Evolutionary conservation across 1,140 invertebrate genomes (phyloP), one percentile per base, ranked within the genome.

Genomic region (Prorops nasuta): DNA sequence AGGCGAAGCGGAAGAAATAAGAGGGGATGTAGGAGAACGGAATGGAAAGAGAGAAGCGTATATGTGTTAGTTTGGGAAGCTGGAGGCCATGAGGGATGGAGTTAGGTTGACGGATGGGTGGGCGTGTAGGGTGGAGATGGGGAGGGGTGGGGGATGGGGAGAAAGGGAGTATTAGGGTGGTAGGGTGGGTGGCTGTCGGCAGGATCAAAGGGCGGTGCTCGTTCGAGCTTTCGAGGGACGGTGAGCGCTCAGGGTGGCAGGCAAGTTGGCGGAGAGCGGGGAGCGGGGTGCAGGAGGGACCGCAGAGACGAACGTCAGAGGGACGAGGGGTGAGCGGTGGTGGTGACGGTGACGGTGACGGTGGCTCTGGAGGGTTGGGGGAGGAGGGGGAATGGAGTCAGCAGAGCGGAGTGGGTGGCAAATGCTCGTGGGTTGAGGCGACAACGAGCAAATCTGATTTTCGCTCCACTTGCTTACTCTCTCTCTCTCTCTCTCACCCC

Each of bases 381-480:
- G 37, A 42, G 2, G 14, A 49, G 40, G 22, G 51, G 62, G 59
- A 61, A 63, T 62, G 60, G 56, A 65, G 56, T 54, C 58, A 64
- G 59, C 67, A 63, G 67, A 56, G 52, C 54, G 51, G 49, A 55
- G 54, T 52, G 56, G 58, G 51, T 54, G 51, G 52, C 44, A 51
- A 58, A 55, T 63, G 58, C 61, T 58, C 52, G 66, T 65, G 57
- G 69, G 62, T 66, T 61, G 66, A 73, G 70, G 72, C 69, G 71
- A 75, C 69, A 75, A 76, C 71, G 71, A 71, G 69, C 58, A 77
- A 77, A 77, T 77, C 72, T 74, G 73, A 74, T 74, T 77, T 74
- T 76, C 71, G 65, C 69, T 76, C 61, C 67, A 72, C 71, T 70
- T 66, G 66, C 65, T 38, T 24, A 41, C 24, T 19, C 42, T 31